These are phyloP conservation scores for Melanostoma scalare DNA, from an alignment of 2,888 invertebrate species.

Conservation along the genomic window DNA sequence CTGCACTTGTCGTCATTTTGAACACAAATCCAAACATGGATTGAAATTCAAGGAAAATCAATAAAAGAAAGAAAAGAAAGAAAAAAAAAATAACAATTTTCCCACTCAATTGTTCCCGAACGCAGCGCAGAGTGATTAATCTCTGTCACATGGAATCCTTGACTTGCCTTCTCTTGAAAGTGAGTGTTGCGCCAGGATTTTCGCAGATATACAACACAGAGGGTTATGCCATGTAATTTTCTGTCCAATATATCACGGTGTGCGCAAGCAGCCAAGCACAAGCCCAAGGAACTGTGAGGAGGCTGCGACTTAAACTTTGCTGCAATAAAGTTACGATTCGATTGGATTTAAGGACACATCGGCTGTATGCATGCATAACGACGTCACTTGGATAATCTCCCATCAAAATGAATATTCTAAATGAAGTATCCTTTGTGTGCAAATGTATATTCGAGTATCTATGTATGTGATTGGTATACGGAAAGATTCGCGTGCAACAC, in stretches of 20 bases:
- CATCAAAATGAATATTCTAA: constrained; percentile 62
- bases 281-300: background rate
- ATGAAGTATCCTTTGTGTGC: constrained; percentile 32
- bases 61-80: background rate
- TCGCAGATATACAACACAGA: constrained; percentile 38
- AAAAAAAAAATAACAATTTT: constrained; percentile 17
- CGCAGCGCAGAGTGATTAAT: constrained; percentile 65
- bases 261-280: too few relatives aligned
- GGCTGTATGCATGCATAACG: constrained; percentile 3
- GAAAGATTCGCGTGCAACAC: constrained; percentile 64
- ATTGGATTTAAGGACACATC: constrained; percentile 65
- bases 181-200: constrained; percentile 30
- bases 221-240: constrained; percentile 52
- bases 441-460: too few relatives aligned
- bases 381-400: constrained; percentile 59
- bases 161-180: constrained; percentile 36
- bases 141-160: constrained; percentile 68
- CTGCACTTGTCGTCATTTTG: constrained; percentile 57
- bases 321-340: constrained; percentile 62
- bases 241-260: constrained; percentile 50
- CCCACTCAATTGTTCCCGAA: constrained; percentile 59
- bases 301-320: constrained; percentile 28
- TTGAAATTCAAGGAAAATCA: constrained; percentile 7
- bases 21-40: constrained; percentile 32
- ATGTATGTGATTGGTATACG: constrained; percentile 17